Conservation (phyloP, 2,888 invertebrate genomes). For the Eupsilia transversa region DNA sequence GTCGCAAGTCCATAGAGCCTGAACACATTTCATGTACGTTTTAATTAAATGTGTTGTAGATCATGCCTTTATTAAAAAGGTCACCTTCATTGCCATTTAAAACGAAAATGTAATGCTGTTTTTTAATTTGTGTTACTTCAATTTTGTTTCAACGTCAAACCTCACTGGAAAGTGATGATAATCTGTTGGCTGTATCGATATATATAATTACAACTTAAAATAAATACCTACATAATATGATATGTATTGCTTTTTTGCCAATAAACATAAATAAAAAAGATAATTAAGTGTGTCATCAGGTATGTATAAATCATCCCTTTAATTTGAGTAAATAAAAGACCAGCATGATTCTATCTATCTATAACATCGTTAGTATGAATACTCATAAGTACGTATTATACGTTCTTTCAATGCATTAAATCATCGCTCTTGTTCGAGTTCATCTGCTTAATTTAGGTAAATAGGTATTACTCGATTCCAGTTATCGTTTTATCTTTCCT, state of each 20-base stretch:
- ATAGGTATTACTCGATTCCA: neutral
- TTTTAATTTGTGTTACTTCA: conserved; percentile 4
- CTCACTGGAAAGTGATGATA: conserved; percentile 65
- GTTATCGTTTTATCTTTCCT: neutral
- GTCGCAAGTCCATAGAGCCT: conserved; percentile 89
- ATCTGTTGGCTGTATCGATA: conserved; percentile 53
- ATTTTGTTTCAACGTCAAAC: conserved; percentile 40
- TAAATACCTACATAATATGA: neutral
- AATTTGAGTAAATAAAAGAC: conserved; percentile 2
- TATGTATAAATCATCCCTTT: conserved; percentile 1
- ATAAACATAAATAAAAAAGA: neutral
- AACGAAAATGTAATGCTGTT: conserved; percentile 30
- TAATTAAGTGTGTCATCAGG: neutral
- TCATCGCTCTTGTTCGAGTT: neutral
- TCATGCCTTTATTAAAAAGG: conserved; percentile 29
- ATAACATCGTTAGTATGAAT: neutral
- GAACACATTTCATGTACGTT: conserved; percentile 56
- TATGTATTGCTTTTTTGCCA: neutral
- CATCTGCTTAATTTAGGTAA: conserved; percentile 2
- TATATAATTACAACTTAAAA: conserved; percentile 19
- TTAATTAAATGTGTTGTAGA: conserved; percentile 43
- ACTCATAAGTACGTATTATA: neutral
- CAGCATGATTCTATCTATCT: too few species aligned
- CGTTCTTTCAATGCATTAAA: conserved; percentile 1
- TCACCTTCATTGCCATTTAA: conserved; percentile 45